Evolutionary conservation across 2,888 invertebrate species (phyloP).

Genomic region (Cantharis rufa): DNA sequence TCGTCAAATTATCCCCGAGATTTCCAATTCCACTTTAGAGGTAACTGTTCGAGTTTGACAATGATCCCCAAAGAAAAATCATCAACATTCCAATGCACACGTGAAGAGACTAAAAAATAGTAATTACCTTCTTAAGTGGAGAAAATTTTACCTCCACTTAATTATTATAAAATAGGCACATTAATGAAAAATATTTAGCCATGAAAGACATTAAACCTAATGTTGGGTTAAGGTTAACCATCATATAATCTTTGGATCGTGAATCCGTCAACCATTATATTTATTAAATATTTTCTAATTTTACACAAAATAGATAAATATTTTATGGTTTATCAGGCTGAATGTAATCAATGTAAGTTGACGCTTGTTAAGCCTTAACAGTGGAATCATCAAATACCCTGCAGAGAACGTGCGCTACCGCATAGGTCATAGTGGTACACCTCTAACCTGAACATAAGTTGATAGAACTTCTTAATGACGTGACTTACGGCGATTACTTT

Average conservation of each 20-base stretch:
- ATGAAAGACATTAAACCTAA: not conserved
- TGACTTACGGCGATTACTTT: conserved; percentile 9
- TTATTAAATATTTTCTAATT: not conserved
- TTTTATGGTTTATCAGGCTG: conserved; percentile 1
- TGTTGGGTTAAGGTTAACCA: not conserved
- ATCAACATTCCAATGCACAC: too few relatives aligned
- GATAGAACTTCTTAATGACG: conserved; percentile 24
- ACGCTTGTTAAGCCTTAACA: conserved; percentile 18
- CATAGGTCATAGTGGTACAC: conserved; percentile 23
- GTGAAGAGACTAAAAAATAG: not conserved
- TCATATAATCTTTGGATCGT: not conserved
- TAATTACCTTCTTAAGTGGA: not conserved
- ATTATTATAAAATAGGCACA: not conserved
- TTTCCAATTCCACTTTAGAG: not conserved
- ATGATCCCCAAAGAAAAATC: too few relatives aligned
- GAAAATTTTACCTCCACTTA: not conserved
- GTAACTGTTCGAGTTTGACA: too few relatives aligned
- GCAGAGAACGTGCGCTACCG: conserved; percentile 32
- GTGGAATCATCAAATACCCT: conserved; percentile 19
- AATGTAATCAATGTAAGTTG: conserved; percentile 25
- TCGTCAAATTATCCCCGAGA: not conserved
- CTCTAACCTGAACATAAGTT: conserved; percentile 28
- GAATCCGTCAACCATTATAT: not conserved
- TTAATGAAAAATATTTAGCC: not conserved
- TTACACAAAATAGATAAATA: not conserved